phyloP scores from a whole-genome alignment of 2,888 invertebrate genomes.

The Diaprepes abbreviatus region DNA sequence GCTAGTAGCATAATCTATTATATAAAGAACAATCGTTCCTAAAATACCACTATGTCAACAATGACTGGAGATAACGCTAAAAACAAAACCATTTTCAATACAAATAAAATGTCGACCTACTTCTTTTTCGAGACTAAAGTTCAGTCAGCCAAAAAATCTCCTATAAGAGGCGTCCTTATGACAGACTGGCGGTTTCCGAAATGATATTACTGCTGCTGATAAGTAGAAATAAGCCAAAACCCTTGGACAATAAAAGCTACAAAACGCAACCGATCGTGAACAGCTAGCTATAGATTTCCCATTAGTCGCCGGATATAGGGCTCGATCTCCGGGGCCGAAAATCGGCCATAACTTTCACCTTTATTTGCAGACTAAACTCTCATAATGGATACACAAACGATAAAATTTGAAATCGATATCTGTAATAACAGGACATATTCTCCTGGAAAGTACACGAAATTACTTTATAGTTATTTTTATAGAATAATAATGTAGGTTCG shows the following conservation, averaged over 20 bases:
- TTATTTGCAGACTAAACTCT: constrained; percentile 15
- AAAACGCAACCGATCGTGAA: constrained; percentile 57
- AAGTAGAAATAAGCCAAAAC: constrained; percentile 55
- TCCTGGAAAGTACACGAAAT: too few species aligned
- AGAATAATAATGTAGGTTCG: too few species aligned
- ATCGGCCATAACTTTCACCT: constrained; percentile 14
- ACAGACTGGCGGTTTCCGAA: not conserved
- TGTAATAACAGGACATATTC: not conserved
- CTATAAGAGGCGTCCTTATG: not conserved
- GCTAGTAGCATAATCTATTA: too few species aligned
- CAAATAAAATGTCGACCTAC: not conserved
- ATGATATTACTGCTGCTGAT: constrained; percentile 35
- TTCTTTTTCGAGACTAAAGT: not conserved
- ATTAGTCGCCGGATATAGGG: constrained; percentile 60
- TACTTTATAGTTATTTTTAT: too few species aligned
- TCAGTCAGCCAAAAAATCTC: constrained; percentile 8
- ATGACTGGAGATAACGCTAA: too few species aligned
- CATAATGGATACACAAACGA: constrained; percentile 6
- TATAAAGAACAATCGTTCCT: too few species aligned
- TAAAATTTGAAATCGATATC: not conserved
- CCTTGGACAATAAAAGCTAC: constrained; percentile 60
- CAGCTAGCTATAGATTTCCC: constrained; percentile 60
- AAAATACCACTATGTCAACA: too few species aligned
- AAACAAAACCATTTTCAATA: not conserved
- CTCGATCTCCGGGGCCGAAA: constrained; percentile 56